Base-by-base conservation (phyloP, 2,888 invertebrate genomes). In the Gasteruption jaculator region DNA sequence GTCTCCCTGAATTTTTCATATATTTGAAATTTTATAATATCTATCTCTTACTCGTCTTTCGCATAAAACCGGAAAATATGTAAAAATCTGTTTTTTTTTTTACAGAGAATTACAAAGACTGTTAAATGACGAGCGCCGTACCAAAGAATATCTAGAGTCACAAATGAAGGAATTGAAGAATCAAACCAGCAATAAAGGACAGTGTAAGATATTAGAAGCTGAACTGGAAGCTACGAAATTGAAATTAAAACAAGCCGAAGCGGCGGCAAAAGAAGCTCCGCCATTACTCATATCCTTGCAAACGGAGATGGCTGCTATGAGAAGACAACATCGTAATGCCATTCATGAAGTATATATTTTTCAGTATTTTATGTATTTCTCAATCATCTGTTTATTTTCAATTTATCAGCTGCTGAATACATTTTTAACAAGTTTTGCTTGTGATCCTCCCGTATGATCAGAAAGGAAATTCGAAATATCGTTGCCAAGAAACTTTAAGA, bases 51-150 rank as follows among this genome's bases (percentile, higher is more conserved):
- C 11, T 4, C 15, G n/a, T 39, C 8, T 10, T 2, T 20, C 8
- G 12, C 10, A 4, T 27, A 11, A n/a, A 8, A 27, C 15, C 10
- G 4, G 5, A 35, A n/a, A n/a, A n/a, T n/a, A n/a, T n/a, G n/a
- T n/a, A n/a, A n/a, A n/a, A n/a, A 30, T 30, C 22, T 16, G 12
- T 43, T 42, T 38, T 33, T 46, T 35, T 36, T 29, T 30, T 71
- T 74, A 29, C 60, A 82, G 88, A 53, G 91, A 91, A 65, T 68
- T 91, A 6, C 89, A 92, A 60, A 77, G 83, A 57, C 76, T 88
- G 40, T 72, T 90, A 37, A 79, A 82, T 14, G 81, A 82, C 45
- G 91, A 91, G 61, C 78, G 87, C 18, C 81, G 80, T 50, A 75
- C 77, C 0, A 85, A 84, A 61, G 89, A 90, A 60, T 81, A 82